Evolutionary conservation across 1,140 invertebrate genomes (phyloP).

Genomic region (Leptopilina boulardi): DNA sequence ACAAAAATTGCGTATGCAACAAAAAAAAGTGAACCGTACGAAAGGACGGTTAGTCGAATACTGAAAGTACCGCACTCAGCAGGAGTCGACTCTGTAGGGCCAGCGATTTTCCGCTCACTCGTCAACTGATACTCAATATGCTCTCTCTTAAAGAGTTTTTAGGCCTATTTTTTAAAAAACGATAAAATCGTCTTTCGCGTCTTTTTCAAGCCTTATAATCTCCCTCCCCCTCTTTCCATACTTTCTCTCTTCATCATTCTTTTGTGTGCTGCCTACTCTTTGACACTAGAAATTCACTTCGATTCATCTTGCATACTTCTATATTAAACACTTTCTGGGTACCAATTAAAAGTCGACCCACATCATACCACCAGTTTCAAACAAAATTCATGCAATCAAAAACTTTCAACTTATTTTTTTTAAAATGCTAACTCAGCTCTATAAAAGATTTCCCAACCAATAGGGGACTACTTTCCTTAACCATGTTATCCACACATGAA

Average conservation of each 20-base stretch:
- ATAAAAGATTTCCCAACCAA: background rate
- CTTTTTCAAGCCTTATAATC: conserved; percentile 18
- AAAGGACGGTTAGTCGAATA: conserved; percentile 67
- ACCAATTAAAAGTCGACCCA: background rate
- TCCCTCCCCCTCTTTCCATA: too few relatives aligned
- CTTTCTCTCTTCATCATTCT: too few relatives aligned
- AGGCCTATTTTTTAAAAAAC: conserved; percentile 41
- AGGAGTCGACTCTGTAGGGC: conserved; percentile 58
- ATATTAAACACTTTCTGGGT: background rate
- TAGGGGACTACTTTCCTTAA: background rate
- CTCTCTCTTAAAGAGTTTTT: conserved; percentile 41
- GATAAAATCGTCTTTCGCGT: conserved; percentile 34
- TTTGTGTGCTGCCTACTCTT: background rate
- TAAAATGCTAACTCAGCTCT: conserved; percentile 9
- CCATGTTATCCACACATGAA: background rate
- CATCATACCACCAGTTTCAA: background rate
- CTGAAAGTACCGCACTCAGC: conserved; percentile 66
- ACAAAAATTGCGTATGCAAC: background rate
- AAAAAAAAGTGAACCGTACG: conserved; percentile 54
- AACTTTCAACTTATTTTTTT: background rate
- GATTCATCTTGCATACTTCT: background rate
- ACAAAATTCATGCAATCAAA: conserved; percentile 1
- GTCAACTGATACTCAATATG: conserved; percentile 53
- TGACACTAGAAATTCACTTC: background rate
- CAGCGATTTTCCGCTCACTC: conserved; percentile 65